Conservation (phyloP, 2,888 invertebrate species). For the Caenorhabditis panamensis region DNA sequence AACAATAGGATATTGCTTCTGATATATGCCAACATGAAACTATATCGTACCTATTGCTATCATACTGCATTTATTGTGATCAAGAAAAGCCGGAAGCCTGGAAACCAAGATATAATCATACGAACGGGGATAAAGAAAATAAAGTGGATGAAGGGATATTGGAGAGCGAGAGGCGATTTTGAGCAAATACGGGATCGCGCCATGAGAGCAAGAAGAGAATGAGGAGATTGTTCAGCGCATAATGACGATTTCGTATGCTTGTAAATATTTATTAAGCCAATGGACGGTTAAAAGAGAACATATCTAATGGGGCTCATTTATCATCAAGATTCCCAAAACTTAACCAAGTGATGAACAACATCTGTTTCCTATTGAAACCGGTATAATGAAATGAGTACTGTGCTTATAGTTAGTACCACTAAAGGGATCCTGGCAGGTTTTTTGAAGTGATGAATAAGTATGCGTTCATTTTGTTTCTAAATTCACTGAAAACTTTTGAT, state of each 20-base stretch:
- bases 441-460: no score
- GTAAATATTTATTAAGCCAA: neutral
- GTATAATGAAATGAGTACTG: no score
- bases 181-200: conserved; percentile 46
- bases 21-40: neutral
- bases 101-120: conserved; percentile 10
- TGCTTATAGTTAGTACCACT: no score
- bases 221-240: neutral
- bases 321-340: no score
- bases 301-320: neutral
- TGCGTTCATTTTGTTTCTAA: no score
- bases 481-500: no score
- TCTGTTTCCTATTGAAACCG: no score
- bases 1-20: neutral
- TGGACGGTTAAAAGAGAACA: neutral
- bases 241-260: neutral
- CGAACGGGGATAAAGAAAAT: conserved; percentile 31
- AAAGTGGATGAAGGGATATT: conserved; percentile 30
- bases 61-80: neutral
- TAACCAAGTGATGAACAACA: no score
- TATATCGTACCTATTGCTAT: neutral
- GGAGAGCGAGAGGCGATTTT: conserved; percentile 34
- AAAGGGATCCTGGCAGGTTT: no score
- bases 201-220: conserved; percentile 2
- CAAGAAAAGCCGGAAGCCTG: neutral